phyloP scores from a whole-genome alignment of 2,888 invertebrate species.

The Brachyopa scutellaris region DNA sequence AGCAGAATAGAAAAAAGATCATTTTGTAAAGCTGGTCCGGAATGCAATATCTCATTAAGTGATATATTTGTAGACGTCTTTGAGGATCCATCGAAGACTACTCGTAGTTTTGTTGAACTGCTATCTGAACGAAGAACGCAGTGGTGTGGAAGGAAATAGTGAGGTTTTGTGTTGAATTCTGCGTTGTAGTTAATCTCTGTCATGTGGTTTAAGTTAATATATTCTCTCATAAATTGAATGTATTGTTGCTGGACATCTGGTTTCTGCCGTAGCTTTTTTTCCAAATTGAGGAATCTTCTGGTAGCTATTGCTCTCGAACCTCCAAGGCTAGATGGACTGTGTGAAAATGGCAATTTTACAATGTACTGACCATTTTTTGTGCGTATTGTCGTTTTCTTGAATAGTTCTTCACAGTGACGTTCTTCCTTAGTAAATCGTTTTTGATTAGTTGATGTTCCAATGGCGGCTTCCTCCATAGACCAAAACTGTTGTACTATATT shows the following conservation, averaged over 20 bases:
- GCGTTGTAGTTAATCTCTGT: neutral
- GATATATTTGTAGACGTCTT: neutral
- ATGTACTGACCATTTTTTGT: too few species aligned
- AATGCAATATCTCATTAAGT: conserved; percentile 15
- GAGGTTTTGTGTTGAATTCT: neutral
- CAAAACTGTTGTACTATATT: conserved; percentile 9
- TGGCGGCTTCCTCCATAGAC: too few species aligned
- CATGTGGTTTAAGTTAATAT: too few species aligned
- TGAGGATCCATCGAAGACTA: neutral
- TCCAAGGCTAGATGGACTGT: too few species aligned
- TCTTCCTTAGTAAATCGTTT: neutral
- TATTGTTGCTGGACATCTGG: too few species aligned
- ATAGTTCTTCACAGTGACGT: conserved; percentile 1
- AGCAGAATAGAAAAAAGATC: too few species aligned
- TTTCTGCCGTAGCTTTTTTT: too few species aligned
- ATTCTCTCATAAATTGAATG: neutral
- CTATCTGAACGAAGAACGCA: too few species aligned
- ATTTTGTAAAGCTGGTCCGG: conserved; percentile 11
- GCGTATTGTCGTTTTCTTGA: neutral
- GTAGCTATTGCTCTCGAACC: too few species aligned
- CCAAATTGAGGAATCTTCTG: too few species aligned
- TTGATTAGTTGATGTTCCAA: neutral
- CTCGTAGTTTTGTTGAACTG: neutral
- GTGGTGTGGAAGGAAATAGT: conserved; percentile 5
- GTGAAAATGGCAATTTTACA: neutral